A percentile compares a stretch with the other conserved stretches of the same genome.
These are phyloP conservation scores for Centruroides sculpturatus DNA, from an alignment of 1,140 invertebrate genomes.

Conservation along the genomic window DNA sequence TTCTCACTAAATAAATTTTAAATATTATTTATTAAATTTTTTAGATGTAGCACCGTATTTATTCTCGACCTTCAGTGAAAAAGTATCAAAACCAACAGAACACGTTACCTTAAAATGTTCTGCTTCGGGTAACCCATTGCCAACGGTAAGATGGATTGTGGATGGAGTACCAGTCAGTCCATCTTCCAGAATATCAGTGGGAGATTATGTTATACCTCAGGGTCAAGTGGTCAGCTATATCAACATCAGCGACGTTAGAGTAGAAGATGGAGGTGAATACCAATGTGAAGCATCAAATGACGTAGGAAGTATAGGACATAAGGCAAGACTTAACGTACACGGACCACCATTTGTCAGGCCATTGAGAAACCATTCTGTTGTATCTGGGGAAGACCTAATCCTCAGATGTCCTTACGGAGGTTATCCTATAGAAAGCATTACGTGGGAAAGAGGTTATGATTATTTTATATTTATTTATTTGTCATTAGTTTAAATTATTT, in stretches of 20 bases:
- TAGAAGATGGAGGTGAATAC: conserved; percentile 31
- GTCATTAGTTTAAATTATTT: not conserved
- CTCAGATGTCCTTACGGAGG: conserved; percentile 23
- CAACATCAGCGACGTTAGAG: conserved; percentile 28
- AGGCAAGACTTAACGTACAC: conserved; percentile 19
- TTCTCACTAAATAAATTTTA: too few relatives aligned
- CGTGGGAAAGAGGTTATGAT: conserved; percentile 31
- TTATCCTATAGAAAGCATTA: conserved; percentile 25
- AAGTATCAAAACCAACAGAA: not conserved
- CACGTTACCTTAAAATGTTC: conserved; percentile 35
- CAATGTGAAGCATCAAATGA: conserved; percentile 28
- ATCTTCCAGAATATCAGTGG: conserved; percentile 34
- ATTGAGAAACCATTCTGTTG: conserved; percentile 32
- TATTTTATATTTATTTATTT: conserved; percentile 2
- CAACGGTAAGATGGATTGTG: conserved; percentile 84
- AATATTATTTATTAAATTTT: not conserved
- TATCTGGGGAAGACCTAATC: conserved; percentile 28
- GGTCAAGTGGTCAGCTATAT: conserved; percentile 32
- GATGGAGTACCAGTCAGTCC: conserved; percentile 41
- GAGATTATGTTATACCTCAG: conserved; percentile 38
- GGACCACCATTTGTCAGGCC: conserved; percentile 31
- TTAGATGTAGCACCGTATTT: conserved; percentile 21
- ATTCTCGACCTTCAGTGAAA: conserved; percentile 14
- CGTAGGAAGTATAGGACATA: conserved; percentile 23
- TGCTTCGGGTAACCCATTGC: conserved; percentile 79